Evolutionary conservation across 2,113 vertebrate genomes (phyloP).

Genomic region (Burhinus oedicnemus): DNA sequence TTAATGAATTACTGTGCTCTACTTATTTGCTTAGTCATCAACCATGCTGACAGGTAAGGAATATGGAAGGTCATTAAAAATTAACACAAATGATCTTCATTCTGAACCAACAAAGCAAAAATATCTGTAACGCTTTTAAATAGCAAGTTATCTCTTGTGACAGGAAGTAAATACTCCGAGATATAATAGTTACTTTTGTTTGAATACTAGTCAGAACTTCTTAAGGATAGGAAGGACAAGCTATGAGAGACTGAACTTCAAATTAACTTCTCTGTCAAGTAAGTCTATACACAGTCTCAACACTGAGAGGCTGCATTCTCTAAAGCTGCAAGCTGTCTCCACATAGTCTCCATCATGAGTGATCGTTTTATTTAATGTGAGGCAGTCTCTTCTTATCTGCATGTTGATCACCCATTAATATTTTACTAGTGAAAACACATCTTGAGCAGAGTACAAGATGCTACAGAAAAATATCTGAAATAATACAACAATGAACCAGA

Average conservation of each 20-base stretch:
- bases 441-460: background rate
- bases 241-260: background rate
- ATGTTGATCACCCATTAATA: background rate
- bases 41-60: background rate
- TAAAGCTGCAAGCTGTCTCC: background rate
- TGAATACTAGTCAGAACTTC: background rate
- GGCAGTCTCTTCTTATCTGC: background rate
- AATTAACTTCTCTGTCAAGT: background rate
- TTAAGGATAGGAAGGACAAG: background rate
- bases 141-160: background rate
- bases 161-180: background rate
- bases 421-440: background rate
- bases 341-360: background rate
- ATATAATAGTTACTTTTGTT: background rate
- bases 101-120: background rate
- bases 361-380: background rate
- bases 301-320: background rate
- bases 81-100: background rate
- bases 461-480: background rate
- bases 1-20: background rate
- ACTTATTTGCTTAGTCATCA: background rate
- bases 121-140: background rate
- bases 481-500: background rate
- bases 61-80: background rate
- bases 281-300: background rate